These are phyloP conservation scores for Spizaetus ornatus DNA, from an alignment of 2,113 vertebrate genomes.

Conservation along the genomic window DNA sequence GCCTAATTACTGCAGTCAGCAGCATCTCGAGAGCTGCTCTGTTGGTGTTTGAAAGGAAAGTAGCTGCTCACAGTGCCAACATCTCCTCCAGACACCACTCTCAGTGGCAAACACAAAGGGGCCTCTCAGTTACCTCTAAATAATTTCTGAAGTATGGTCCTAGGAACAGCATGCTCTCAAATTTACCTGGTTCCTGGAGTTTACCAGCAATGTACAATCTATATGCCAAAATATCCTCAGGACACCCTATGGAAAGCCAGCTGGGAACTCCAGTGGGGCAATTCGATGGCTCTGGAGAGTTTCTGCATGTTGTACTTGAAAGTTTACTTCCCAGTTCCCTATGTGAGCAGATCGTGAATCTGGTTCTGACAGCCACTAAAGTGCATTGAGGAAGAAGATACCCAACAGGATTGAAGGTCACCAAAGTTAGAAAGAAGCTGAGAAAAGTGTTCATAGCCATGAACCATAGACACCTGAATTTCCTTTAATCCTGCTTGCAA, in stretches of 20 bases:
- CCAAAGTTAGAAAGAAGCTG: not conserved
- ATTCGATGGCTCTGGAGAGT: not conserved
- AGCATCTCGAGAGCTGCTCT: not conserved
- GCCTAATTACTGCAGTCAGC: not conserved
- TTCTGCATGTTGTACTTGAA: not conserved
- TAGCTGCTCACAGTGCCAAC: not conserved
- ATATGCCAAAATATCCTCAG: not conserved
- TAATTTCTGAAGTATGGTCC: not conserved
- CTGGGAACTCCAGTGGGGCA: not conserved
- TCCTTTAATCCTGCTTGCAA: not conserved
- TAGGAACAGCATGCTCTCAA: not conserved
- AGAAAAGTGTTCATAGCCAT: not conserved
- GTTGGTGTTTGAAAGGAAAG: not conserved
- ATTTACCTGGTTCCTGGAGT: not conserved
- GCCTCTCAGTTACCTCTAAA: not conserved
- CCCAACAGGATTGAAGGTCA: rapidly evolving
- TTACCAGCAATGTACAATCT: not conserved
- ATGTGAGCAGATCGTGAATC: not conserved
- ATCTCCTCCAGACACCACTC: not conserved
- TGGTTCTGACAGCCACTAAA: not conserved
- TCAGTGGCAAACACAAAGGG: not conserved
- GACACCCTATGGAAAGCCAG: not conserved
- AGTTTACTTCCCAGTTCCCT: not conserved
- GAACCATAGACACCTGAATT: not conserved
- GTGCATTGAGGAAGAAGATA: not conserved